Base-by-base conservation (phyloP, 2,113 vertebrate genomes). In the Pholis gunnellus region DNA sequence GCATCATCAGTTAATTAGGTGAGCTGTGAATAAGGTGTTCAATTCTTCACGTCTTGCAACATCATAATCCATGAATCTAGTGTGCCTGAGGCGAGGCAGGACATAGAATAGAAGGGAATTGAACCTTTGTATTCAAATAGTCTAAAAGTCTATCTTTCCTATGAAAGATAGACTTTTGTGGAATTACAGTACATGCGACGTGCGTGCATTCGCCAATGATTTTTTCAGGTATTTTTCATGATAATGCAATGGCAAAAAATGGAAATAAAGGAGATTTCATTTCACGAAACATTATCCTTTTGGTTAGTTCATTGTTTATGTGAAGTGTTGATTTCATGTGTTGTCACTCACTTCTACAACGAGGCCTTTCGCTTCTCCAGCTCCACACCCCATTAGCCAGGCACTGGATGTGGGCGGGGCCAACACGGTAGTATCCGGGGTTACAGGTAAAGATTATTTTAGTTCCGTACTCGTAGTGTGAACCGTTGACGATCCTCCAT, bases 381-480 rank as follows among this genome's bases (percentile, higher is more conserved):
- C 97, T 99, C 98, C 98, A 99, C 11, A 95, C 97, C 34, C 98
- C 98, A 80, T 98, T 99, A 81, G 97, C 92, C 83, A 97, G 95
- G 76, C 98, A 99, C 84, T 97, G 97, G 0, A 99, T 98, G 69
- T 97, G 97, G 83, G 97, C 96, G 13, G 97, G 98, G 70, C 98
- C 98, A 65, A 97, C 90, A 0, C 97, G 97, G 66, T 97, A 97
- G 89, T 97, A 99, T 20, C 98, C 98, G 50, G 97, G 97, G 90
- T 98, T 97, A 90, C 98, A 99, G 85, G 94, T 97, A 89, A 99
- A 99, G 86, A 99, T 97, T 4, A 99, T 97, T 94, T 97, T 98
- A 44, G 98, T 99, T 90, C 97, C 95, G 60, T 96, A 99, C 71
- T 99, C 97, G 14, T 99, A 99, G 86, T 98, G 97, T 2, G 98